These are phyloP conservation scores for Pampus argenteus DNA, from an alignment of 2,797 vertebrate genomes.

Conservation along the genomic window DNA sequence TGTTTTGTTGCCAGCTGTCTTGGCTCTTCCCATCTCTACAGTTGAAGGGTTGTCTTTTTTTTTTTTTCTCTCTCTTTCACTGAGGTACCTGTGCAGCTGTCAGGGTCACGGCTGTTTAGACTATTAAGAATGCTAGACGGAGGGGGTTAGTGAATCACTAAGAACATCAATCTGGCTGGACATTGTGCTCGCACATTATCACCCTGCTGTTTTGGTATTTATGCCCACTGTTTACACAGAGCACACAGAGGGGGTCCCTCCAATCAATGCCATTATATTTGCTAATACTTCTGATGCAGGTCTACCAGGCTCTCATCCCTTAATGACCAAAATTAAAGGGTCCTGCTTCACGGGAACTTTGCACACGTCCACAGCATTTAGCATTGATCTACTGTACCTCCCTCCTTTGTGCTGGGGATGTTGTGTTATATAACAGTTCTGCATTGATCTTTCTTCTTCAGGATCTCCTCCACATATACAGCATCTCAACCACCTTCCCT, in stretches of 20 bases:
- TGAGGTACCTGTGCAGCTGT: constrained; percentile 81
- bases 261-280: constrained; percentile 85
- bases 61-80: constrained; percentile 57
- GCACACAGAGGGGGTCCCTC: constrained; percentile 78
- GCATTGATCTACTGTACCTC: constrained; percentile 35
- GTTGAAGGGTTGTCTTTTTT: constrained; percentile 52
- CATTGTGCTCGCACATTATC: constrained; percentile 79
- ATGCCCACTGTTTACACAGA: constrained; percentile 84
- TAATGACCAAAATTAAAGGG: constrained; percentile 61
- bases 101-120: constrained; percentile 78
- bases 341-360: constrained; percentile 44
- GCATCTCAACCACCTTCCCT: constrained; percentile 59
- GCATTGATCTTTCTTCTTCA: constrained; percentile 37
- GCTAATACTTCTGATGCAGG: constrained; percentile 59
- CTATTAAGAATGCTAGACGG: constrained; percentile 73
- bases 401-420: constrained; percentile 20
- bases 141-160: constrained; percentile 72
- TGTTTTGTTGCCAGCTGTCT: constrained; percentile 51
- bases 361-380: constrained; percentile 35
- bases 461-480: constrained; percentile 53
- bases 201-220: constrained; percentile 87
- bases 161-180: constrained; percentile 80
- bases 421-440: constrained; percentile 46
- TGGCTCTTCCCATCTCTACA: constrained; percentile 21
- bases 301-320: constrained; percentile 44